Percentiles rank a stretch among this genome's conserved stretches.
Conservation (phyloP, 2,797 vertebrate genomes). For the Argyrosomus regius region DNA sequence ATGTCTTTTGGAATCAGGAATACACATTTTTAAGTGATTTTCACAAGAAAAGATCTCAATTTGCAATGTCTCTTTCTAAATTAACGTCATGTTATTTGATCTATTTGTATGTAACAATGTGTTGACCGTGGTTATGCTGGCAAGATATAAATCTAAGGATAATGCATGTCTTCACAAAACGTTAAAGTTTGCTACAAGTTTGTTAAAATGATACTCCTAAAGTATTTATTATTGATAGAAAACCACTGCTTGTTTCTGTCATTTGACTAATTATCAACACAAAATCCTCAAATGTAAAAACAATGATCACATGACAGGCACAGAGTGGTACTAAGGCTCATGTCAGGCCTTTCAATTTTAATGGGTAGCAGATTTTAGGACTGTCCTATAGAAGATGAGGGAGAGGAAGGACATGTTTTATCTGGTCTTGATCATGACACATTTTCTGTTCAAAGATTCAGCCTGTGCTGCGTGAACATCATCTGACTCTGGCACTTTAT, state of each 20-base stretch:
- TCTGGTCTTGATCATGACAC: conserved; percentile 61
- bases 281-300: conserved; percentile 20
- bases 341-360: conserved; percentile 42
- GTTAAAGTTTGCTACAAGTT: conserved; percentile 23
- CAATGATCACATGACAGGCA: conserved; percentile 9
- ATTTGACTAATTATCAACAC: conserved; percentile 31
- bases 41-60: background rate
- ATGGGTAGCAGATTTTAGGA: conserved; percentile 35
- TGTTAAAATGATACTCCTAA: conserved; percentile 12
- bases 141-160: background rate
- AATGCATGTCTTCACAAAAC: background rate
- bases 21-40: background rate
- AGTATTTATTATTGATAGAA: conserved; percentile 34
- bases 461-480: conserved; percentile 43
- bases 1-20: conserved; percentile 15
- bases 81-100: background rate
- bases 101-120: background rate
- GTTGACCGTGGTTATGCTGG: background rate
- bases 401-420: conserved; percentile 41
- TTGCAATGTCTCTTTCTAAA: background rate
- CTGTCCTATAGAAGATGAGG: conserved; percentile 30
- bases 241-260: conserved; percentile 12
- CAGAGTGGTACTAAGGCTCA: conserved; percentile 16
- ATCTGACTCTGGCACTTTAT: conserved; percentile 59
- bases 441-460: conserved; percentile 56